phyloP scores from a whole-genome alignment of 2,113 vertebrate species.

The Drymodes brunneopygia region DNA sequence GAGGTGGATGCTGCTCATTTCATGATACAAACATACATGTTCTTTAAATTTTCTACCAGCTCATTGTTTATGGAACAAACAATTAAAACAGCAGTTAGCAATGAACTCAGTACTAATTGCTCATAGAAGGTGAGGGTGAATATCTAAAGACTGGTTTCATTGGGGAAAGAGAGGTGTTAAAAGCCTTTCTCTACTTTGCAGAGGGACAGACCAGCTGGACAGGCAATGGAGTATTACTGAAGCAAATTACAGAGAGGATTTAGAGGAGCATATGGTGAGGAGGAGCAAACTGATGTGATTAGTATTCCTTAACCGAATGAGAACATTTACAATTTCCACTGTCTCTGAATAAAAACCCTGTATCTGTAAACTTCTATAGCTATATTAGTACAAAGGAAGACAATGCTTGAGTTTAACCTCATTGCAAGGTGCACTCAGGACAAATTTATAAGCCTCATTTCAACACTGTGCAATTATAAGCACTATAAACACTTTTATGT shows the following conservation, averaged over 20 bases:
- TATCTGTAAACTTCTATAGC: background rate
- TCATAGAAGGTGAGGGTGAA: background rate
- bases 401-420: background rate
- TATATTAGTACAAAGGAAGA: background rate
- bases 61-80: background rate
- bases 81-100: background rate
- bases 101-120: background rate
- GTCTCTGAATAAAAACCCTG: background rate
- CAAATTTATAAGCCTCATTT: background rate
- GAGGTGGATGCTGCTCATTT: background rate
- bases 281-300: background rate
- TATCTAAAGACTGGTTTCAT: background rate
- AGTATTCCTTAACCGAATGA: background rate
- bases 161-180: background rate
- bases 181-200: background rate
- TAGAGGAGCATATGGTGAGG: background rate
- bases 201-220: background rate
- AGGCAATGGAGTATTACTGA: background rate
- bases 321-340: background rate
- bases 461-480: background rate
- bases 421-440: background rate
- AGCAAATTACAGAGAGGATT: background rate
- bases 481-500: background rate
- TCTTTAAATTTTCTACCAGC: background rate
- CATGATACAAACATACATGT: background rate